Base-by-base conservation (phyloP, 1,140 invertebrate species). In the Propsilocerus akamusi region DNA sequence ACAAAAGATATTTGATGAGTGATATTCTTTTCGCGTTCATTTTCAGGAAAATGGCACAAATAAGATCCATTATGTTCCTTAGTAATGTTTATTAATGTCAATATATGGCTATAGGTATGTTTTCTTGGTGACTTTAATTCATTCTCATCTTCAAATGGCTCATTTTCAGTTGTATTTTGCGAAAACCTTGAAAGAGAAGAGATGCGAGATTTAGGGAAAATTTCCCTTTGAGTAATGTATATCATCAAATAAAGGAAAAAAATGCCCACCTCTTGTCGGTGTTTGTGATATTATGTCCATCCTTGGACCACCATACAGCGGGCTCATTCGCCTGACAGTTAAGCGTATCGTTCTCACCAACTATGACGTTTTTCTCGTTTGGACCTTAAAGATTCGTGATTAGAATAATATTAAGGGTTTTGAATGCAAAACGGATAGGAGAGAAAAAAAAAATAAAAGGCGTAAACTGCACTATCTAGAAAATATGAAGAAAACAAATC, bases 61-160 rank as follows among this genome's bases (percentile, higher is more conserved):
- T 71, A 73, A 51, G 64, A 64, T 6, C 71, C 72, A 41, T 61
- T 57, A 57, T 73, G 69, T 47, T 64, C 56, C 26, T 68, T 59
- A 54, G 63, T 60, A 8, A 71, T 59, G 52, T 65, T 54, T n/a
- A 56, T 49, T 49, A 65, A 55, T 10, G 51, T 51, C 12, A 65
- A 54, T 5, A 37, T 32, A 51, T 62, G 55, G 26, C 14, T 50
- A 25, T 28, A 26, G 37, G 66, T 62, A 50, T 64, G 63, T 25
- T 67, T 53, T 48, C 60, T 62, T 5, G 59, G 61, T 14, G 62
- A 59, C 57, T 64, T 61, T 30, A 55, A 57, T 58, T 74, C 72
- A 50, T 55, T 65, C 46, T 54, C 66, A 57, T 51, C 59, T 58
- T 53, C 67, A 70, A 3, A 63, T 70, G 34, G 65, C 68, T 53